phyloP scores from a whole-genome alignment of 2,888 invertebrate species.

The Brachyptera risi region DNA sequence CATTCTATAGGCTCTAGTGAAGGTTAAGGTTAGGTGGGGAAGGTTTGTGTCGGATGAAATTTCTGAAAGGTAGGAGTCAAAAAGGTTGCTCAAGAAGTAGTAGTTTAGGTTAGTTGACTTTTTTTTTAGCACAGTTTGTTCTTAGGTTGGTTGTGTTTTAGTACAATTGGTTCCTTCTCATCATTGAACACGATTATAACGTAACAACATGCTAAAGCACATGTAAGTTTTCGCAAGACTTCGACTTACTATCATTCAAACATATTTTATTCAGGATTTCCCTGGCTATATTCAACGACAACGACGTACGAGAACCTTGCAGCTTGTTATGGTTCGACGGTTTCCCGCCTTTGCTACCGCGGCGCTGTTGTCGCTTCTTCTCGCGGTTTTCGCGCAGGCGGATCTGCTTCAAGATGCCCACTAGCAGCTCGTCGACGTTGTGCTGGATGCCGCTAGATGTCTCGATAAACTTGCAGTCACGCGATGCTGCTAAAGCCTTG shows the following conservation, averaged over 20 bases:
- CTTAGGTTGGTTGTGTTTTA: too few relatives aligned
- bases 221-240: conserved; percentile 89
- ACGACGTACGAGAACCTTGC: conserved; percentile 74
- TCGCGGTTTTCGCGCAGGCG: conserved; percentile 70
- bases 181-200: too few relatives aligned
- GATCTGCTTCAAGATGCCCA: conserved; percentile 82
- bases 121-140: too few relatives aligned
- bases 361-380: conserved; percentile 56
- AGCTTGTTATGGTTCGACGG: conserved; percentile 46
- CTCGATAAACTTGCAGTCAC: conserved; percentile 96
- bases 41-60: too few relatives aligned
- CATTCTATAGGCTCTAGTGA: too few relatives aligned
- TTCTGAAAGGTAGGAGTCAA: too few relatives aligned
- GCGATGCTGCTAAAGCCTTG: conserved; percentile 84
- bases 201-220: too few relatives aligned
- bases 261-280: conserved; percentile 82
- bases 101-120: too few relatives aligned
- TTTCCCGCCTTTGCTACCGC: conserved; percentile 47
- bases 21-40: too few relatives aligned
- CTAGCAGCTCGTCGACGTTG: conserved; percentile 93
- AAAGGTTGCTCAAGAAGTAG: too few relatives aligned
- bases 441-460: conserved; percentile 96
- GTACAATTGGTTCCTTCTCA: too few relatives aligned
- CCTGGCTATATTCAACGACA: conserved; percentile 74
- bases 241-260: conserved; percentile 82